Evolutionary conservation across 1,140 invertebrate species (phyloP), one percentile per base, ranked within the genome.

Genomic region (Neocloeon triangulifer): DNA sequence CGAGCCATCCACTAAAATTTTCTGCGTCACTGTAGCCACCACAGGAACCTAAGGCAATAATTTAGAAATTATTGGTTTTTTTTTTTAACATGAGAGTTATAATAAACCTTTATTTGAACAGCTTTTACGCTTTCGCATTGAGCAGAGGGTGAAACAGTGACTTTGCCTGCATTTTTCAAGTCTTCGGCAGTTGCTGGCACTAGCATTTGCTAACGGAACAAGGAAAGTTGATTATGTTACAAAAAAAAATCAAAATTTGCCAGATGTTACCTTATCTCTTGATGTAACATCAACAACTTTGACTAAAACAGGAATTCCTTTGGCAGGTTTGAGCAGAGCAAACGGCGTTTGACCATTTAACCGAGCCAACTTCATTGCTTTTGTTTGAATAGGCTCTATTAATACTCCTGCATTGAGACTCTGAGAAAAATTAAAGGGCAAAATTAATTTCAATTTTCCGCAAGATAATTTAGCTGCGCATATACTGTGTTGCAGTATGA

Each of bases 301-400:
- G n/a, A 67, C 64, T 8, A 69, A 49, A n/a, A 67, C 56, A 6
- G 64, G 63, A 41, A 61, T 60, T 27, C 62, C 62, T 35, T 58
- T 59, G 19, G 55, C 49, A 10, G 62, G 62, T 40, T 61, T 61
- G 15, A 66, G 51, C 10, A 69, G 46, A 3, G 64, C 64, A 39
- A 67, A 67, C 0, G 65, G 63, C 7, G 53, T 62, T 41, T 62
- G 57, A 8, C 50, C 52, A 29, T 51, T 42, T 9, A 51, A 34
- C n/a, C 58, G 37, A 1, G 62, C 61, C 25, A 50, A 48, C 36
- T 59, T 50, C 62, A 68, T 64, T 0, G 62, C 62, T 37, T 58
- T 58, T 1, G 63, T 66, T 29, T 60, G 53, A 27, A 68, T 67
- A 36, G 60, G 60, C 35, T 66, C 57, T 22, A 67, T 57, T 2